Base-by-base conservation (phyloP, 2,113 vertebrate genomes). In the Bufo gargarizans region DNA sequence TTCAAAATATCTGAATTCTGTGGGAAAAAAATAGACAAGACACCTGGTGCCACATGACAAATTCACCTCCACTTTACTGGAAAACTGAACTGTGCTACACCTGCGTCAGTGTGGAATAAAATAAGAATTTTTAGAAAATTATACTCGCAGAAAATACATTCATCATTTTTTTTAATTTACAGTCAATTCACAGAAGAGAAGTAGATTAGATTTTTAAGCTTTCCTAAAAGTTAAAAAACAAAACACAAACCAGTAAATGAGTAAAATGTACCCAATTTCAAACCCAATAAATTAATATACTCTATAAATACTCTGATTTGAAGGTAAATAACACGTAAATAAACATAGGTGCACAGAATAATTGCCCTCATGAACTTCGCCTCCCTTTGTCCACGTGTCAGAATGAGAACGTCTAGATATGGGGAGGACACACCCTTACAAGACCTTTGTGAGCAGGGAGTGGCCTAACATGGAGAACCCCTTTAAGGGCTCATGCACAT, bases 261-360 rank as follows among this genome's bases (percentile, higher is more conserved):
- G 16, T 53, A 11, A 76, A 76, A 76, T 49, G 0, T 2, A 74
- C 14, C 11, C 50, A 1, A 47, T 50, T 50, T 20, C 45, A 8
- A 77, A 45, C 67, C 10, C 43, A 77, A 56, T 78, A 78, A 78
- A 56, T 78, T 78, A 78, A n/a, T n/a, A 78, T 6, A 53, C 13
- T 56, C 10, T 56, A 78, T 78, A 78, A 78, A 78, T 56, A 78
- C 3, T 78, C n/a, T 78, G 77, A 22, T 58, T 13, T 33, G 0
- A 55, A 20, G 12, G 20, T 55, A 12, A 78, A 78, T 22, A 53
- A 22, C 53, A 20, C 0, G 3, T 22, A 53, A 78, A 33, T 33
- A 33, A 33, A 33, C 33, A 33, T 33, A 33, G 1, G 33, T 33
- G 33, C 33, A 33, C 33, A 33, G 33, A 33, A 33, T 33, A 33